A percentile compares a stretch with the other conserved stretches of the same genome.
Evolutionary conservation across 2,113 vertebrate species (phyloP).

Genomic region (Nothobranchius furzeri): DNA sequence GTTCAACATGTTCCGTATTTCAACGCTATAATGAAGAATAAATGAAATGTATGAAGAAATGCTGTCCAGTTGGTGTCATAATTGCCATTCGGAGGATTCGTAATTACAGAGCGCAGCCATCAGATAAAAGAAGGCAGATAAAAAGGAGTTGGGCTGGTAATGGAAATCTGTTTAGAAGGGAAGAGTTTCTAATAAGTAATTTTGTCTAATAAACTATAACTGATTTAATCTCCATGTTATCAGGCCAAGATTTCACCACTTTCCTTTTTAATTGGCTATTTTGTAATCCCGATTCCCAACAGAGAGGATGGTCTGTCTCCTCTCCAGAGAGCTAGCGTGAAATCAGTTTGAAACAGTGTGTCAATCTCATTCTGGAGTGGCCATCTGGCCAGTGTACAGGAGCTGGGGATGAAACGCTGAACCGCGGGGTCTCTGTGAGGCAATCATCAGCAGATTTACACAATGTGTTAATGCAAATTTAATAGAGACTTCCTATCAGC

Average conservation of each 20-base stretch:
- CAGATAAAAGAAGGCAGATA: constrained; percentile 78
- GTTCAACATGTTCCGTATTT: constrained; percentile 57
- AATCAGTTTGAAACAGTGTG: constrained; percentile 99
- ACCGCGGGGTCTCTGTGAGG: constrained; percentile 86
- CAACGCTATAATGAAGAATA: constrained; percentile 64
- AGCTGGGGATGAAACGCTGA: constrained; percentile 85
- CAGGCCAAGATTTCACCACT: constrained; percentile 92
- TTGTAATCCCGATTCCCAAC: constrained; percentile 99
- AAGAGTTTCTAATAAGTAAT: constrained; percentile 84
- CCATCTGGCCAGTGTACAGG: constrained; percentile 96
- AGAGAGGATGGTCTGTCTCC: constrained; percentile 90
- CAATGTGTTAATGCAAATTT: constrained; percentile 85
- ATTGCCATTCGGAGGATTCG: constrained; percentile 74
- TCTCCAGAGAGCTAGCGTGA: constrained; percentile 93
- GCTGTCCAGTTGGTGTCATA: constrained; percentile 73
- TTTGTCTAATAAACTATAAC: constrained; percentile 87
- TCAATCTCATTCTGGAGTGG: constrained; percentile 94
- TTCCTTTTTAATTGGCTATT: constrained; percentile 98
- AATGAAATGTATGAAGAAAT: constrained; percentile 72
- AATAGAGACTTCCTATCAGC: constrained; percentile 81
- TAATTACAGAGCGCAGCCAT: constrained; percentile 79
- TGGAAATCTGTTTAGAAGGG: constrained; percentile 84
- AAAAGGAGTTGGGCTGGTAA: constrained; percentile 77
- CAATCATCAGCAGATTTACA: constrained; percentile 86
- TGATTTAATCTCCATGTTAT: constrained; percentile 87